A percentile compares a stretch with the other conserved stretches of the same genome.
Conservation (phyloP, 2,113 vertebrate species). For the Sturnira hondurensis region DNA sequence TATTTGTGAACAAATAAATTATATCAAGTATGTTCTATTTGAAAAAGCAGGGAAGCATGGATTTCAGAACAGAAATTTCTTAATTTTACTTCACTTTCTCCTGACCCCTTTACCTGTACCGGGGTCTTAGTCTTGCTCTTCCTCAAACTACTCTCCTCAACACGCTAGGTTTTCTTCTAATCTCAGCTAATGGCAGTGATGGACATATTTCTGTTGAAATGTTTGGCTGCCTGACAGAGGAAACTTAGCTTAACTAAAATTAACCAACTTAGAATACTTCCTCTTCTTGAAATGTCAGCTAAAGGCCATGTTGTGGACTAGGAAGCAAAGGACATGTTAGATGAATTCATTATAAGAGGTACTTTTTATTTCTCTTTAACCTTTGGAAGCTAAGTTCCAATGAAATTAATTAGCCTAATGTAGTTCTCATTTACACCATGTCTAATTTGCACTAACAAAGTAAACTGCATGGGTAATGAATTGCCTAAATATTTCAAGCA, state of each 20-base stretch:
- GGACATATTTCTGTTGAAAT: slow-evolving; percentile 12
- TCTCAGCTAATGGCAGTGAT: not conserved
- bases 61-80: not conserved
- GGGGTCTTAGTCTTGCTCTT: not conserved
- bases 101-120: not conserved
- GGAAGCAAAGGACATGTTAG: slow-evolving; percentile 3
- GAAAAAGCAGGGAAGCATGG: not conserved
- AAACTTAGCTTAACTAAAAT: slow-evolving; percentile 31
- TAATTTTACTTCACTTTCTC: not conserved
- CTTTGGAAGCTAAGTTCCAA: slow-evolving; percentile 33
- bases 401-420: not conserved
- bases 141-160: not conserved
- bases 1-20: not conserved
- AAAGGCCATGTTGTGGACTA: not conserved
- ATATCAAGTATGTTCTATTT: not conserved
- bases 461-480: not conserved
- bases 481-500: slow-evolving; percentile 18
- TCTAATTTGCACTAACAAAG: not conserved
- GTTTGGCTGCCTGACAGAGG: not conserved
- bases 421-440: not conserved
- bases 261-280: not conserved
- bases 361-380: slow-evolving; percentile 43
- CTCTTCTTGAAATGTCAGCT: slow-evolving; percentile 4
- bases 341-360: not conserved
- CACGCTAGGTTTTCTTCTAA: not conserved